Evolutionary conservation across 1,140 invertebrate genomes (phyloP), one percentile per base, ranked within the genome.

Genomic region (Aricia agestis): DNA sequence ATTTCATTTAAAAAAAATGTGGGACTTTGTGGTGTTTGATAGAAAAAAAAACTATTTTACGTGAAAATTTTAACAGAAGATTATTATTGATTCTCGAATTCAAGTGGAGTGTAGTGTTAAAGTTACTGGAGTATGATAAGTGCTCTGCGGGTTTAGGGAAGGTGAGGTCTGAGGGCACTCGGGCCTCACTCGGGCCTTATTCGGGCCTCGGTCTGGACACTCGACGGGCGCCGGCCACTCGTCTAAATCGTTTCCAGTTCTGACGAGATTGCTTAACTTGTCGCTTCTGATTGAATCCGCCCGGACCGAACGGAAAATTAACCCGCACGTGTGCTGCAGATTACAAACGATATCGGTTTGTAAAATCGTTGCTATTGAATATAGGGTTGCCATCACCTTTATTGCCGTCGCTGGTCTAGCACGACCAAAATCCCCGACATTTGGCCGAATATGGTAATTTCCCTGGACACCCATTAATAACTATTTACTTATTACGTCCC

Each of bases 281-380:
- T 83, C 84, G 80, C 78, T 84, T 84, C 82, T 89, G 88, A 90
- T 90, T 90, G 88, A 90, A 87, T 90, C 87, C 82, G 84, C 79
- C 73, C 77, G 72, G 72, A 70, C 71, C 75, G 72, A 59, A 72
- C 78, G 79, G 81, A 81, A 86, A 86, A 87, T 86, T 88, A 84
- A 84, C 84, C 80, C 75, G 72, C 79, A 82, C 85, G 79, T 83
- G 81, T 84, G 82, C 82, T 83, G 80, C 83, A 82, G 78, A 72
- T 78, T 63, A 69, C 68, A 69, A 41, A 25, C 58, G 58, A 69
- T 69, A 36, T 69, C 19, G 19, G 18, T 63, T 63, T 25, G 18
- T 63, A 18, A 63, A 63, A 63, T 25, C 18, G 36, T 63, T 63
- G 45, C 9, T 3, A 13, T 15, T 4, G n/a, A n/a, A n/a, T n/a